Conservation (phyloP, 2,888 invertebrate species). For the Trilocha varians region DNA sequence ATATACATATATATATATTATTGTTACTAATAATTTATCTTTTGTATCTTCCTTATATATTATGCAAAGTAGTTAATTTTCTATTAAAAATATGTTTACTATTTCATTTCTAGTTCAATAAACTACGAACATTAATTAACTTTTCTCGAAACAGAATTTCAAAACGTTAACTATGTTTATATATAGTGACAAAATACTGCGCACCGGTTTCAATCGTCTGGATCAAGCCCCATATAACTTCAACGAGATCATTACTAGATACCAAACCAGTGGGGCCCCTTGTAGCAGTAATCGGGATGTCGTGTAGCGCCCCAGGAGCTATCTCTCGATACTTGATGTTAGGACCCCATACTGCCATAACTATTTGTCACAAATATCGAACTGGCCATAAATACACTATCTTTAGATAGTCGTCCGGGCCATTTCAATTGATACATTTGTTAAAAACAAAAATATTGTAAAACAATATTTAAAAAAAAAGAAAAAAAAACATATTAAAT, state of each 20-base stretch:
- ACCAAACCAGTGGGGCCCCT: conserved; percentile 10
- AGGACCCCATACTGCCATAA: conserved; percentile 23
- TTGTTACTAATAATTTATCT: too few relatives aligned
- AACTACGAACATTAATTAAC: too few relatives aligned
- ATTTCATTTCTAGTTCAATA: too few relatives aligned
- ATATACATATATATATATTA: background rate
- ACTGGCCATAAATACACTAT: conserved; percentile 14
- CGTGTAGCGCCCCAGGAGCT: conserved; percentile 52
- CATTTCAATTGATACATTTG: too few relatives aligned
- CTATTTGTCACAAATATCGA: conserved; percentile 51
- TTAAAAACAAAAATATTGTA: too few relatives aligned
- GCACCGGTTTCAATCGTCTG: background rate
- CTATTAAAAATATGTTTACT: too few relatives aligned
- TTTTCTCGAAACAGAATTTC: too few relatives aligned
- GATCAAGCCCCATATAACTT: background rate
- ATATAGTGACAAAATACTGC: background rate
- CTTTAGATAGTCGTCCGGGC: background rate
- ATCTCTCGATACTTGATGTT: conserved; percentile 38
- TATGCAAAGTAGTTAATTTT: too few relatives aligned
- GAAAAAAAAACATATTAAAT: too few relatives aligned
- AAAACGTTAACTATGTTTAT: background rate
- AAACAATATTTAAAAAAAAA: too few relatives aligned
- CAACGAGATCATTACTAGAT: conserved; percentile 4
- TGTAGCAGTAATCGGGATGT: conserved; percentile 45
- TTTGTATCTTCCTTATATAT: too few relatives aligned